Conservation (phyloP, 2,888 invertebrate species). For the Drosophila prolongata region DNA sequence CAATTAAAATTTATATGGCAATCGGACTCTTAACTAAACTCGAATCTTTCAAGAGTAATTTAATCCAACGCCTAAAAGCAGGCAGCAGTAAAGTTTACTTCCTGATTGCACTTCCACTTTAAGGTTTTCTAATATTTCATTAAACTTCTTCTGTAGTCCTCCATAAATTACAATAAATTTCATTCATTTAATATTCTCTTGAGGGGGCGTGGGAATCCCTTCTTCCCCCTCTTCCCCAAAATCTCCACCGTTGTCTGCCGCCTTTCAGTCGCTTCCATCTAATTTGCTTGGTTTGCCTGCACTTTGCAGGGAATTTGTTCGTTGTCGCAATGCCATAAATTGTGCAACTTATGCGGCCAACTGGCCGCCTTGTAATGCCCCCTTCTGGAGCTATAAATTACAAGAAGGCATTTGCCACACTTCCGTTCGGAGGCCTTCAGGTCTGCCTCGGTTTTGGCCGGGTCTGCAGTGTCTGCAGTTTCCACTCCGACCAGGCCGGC, state of each 20-base stretch:
- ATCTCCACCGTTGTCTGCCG: constrained; percentile 20
- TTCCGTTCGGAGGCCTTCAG: constrained; percentile 55
- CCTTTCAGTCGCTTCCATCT: constrained; percentile 32
- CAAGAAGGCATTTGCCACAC: constrained; percentile 76
- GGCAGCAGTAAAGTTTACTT: not conserved
- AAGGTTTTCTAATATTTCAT: constrained; percentile 25
- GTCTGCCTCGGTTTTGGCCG: not conserved
- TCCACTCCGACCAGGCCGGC: constrained; percentile 28
- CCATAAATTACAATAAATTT: constrained; percentile 61
- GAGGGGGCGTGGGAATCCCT: not conserved
- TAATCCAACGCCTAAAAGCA: constrained; percentile 1
- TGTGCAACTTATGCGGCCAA: constrained; percentile 71
- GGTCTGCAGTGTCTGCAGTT: constrained; percentile 62
- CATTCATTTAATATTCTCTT: constrained; percentile 40
- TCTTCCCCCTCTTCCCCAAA: constrained; percentile 1
- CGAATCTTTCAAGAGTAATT: not conserved
- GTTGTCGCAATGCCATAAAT: constrained; percentile 75
- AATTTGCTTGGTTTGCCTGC: constrained; percentile 45
- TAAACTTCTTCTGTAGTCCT: constrained; percentile 18
- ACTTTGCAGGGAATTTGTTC: constrained; percentile 51
- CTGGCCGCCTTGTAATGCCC: constrained; percentile 16
- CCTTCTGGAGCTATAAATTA: constrained; percentile 62
- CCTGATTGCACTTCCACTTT: constrained; percentile 3
- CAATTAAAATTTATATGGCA: too few species aligned
- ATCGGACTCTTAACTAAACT: not conserved